A percentile compares a stretch with the other conserved stretches of the same genome.
Conservation (phyloP, 2,113 vertebrate genomes). For the Spilogale gracilis region DNA sequence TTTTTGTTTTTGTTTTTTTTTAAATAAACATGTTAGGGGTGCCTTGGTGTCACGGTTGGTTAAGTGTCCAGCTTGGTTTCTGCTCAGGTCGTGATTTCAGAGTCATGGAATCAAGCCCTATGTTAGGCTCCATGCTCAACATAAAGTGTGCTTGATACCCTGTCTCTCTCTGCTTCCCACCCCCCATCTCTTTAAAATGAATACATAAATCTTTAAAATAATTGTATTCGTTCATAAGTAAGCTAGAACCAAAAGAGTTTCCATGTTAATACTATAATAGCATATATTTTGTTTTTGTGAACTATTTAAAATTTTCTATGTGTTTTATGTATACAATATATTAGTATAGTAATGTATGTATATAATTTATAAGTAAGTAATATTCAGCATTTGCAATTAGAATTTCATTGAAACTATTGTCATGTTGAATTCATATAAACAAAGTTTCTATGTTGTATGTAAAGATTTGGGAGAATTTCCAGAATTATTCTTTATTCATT, state of each 20-base stretch:
- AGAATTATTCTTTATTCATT: background rate
- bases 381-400: background rate
- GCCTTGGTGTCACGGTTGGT: background rate
- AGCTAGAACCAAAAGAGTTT: background rate
- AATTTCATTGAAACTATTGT: conserved; percentile 53
- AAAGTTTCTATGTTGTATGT: background rate
- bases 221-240: background rate
- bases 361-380: conserved; percentile 6
- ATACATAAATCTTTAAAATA: background rate
- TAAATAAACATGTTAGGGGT: background rate
- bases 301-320: background rate
- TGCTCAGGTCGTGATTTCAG: background rate
- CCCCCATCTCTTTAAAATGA: background rate
- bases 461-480: background rate
- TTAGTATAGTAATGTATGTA: background rate
- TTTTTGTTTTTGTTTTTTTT: background rate
- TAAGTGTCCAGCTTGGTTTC: background rate
- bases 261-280: background rate
- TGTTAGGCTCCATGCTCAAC: background rate
- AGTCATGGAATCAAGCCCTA: background rate
- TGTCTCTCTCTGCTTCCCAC: background rate
- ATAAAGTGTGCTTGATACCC: background rate
- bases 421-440: background rate
- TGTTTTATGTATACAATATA: background rate
- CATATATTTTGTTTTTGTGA: background rate